Evolutionary conservation across 2,888 invertebrate genomes (phyloP), one percentile per base, ranked within the genome.

Genomic region (Auanema sp.): DNA sequence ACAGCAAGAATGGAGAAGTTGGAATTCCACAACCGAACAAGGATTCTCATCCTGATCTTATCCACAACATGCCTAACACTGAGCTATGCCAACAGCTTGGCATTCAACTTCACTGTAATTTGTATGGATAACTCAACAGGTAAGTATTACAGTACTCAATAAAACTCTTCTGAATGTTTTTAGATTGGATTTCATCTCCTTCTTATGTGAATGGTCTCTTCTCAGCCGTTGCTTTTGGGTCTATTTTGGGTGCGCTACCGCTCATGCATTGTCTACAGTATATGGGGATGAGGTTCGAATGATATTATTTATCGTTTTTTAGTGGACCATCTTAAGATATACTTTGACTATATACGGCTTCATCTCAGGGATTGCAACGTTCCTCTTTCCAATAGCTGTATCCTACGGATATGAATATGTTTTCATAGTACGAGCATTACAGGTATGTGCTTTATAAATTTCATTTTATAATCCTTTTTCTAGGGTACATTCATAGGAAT

Each of bases 401-500:
- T 3, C 54, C 1, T 2, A 23, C 11, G 55, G 64, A 3, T 55
- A 53, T 16, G 52, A 33, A 25, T 43, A 18, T 10, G 53, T 54
- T n/a, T 54, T 64, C 44, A 23, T 64, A 16, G 23, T 62, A 41
- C 59, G 64, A n/a, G 40, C 57, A 11, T 4, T 65, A n/a, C 16
- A 50, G 24, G 53, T 57, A 25, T 2, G n/a, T n/a, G n/a, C n/a
- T n/a, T n/a, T n/a, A n/a, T n/a, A 42, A 40, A 33, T 16, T 42
- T 21, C 0, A 18, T 44, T n/a, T 16, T 11, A 14, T 1, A n/a
- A 57, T 42, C 8, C 21, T 47, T 47, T 47, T 64, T 53, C 63
- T n/a, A 71, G 64, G 71, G 73, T 52, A 60, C 66, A 25, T 68
- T 64, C 3, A 58, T 65, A 14, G 55, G 66, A 3, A 62, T 68